Evolutionary conservation across 2,888 invertebrate species (phyloP), one percentile per base, ranked within the genome.

Genomic region (Epirrita christyi): DNA sequence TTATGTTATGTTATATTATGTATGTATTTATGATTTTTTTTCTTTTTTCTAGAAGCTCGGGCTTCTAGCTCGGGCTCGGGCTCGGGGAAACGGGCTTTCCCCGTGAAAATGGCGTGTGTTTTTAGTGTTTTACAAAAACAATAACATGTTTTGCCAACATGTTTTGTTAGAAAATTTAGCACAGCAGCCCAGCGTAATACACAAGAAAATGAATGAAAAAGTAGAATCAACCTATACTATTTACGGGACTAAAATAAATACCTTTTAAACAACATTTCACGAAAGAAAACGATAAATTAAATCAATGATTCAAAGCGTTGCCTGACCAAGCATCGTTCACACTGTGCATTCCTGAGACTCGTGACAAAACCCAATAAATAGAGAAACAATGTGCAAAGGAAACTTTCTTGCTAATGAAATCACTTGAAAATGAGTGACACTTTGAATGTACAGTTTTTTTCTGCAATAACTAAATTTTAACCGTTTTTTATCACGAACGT

Each of bases 281-380:
- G 36, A 51, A 52, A 52, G 54, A 48, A 63, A 59, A 51, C 50
- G 32, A 55, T 59, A 59, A 63, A 63, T 65, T 60, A 57, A 61
- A 60, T 58, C 60, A 61, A 59, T 61, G 59, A 63, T 66, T 60
- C 54, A 32, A 9, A 49, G 53, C 59, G 51, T 73, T 55, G 68
- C 70, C 71, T 71, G 73, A 72, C 73, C 67, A 56, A 64, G 65
- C 50, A 46, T 44, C 68, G 65, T 75, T 70, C 67, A 64, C 67
- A 69, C 67, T 51, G 63, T 51, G 50, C 66, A 68, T 72, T 68
- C 66, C 48, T 11, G 34, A 45, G 54, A 64, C 59, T 63, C 76
- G 77, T 77, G 76, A 71, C 71, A 52, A 21, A 53, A 56, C 56
- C 60, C 72, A 67, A 72, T 76, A 75, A 76, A 65, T 64, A 67